phyloP scores from a whole-genome alignment of 2,113 vertebrate species.

The Raphicerus campestris region DNA sequence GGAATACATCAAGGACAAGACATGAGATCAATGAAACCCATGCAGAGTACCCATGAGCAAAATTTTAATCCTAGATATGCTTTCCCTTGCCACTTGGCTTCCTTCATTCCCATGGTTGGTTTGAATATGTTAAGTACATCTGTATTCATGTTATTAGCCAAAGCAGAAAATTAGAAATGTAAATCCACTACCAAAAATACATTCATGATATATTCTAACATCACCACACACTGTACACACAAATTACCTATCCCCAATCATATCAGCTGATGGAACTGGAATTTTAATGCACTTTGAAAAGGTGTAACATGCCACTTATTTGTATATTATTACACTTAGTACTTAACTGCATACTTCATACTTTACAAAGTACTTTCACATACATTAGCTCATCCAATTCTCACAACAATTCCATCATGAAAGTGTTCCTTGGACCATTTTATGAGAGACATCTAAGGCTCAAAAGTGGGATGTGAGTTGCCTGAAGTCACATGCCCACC shows the following conservation, averaged over 20 bases:
- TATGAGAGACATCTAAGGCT: background rate
- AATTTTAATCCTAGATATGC: background rate
- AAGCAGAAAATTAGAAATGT: conserved; percentile 36
- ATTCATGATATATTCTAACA: conserved; percentile 29
- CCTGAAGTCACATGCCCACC: background rate
- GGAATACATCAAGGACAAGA: background rate
- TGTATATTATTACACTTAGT: background rate
- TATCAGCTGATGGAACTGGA: background rate
- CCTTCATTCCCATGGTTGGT: background rate
- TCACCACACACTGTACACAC: background rate
- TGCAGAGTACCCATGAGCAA: background rate
- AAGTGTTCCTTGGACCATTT: background rate
- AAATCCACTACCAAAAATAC: conserved; percentile 37
- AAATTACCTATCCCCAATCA: background rate
- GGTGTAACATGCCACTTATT: background rate
- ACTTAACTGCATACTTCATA: background rate
- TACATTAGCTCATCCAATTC: background rate
- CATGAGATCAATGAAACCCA: background rate
- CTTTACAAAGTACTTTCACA: background rate
- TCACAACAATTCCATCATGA: background rate
- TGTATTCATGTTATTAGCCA: conserved; percentile 26
- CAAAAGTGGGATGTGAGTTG: background rate
- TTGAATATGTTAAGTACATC: conserved; percentile 23
- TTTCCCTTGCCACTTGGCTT: background rate
- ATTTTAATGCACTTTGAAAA: background rate